Conservation (phyloP, 2,797 vertebrate genomes). For the Oreochromis grahami region DNA sequence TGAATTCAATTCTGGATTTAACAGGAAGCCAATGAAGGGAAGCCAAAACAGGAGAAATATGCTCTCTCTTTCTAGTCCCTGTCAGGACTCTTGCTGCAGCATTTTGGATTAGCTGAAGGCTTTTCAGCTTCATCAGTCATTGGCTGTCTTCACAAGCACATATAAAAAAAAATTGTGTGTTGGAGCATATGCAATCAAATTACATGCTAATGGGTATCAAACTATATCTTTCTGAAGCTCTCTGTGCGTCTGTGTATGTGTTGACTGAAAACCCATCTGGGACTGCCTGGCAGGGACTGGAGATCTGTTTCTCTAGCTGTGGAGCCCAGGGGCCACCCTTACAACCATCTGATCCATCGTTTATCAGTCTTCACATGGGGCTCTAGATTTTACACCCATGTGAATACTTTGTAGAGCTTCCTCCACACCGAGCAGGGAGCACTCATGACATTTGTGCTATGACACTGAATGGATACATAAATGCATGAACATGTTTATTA, state of each 20-base stretch:
- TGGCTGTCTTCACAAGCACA: no score
- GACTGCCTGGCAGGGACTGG: conserved; percentile 20
- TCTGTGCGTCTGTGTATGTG: neutral
- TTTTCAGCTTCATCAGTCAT: no score
- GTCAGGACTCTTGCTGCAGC: no score
- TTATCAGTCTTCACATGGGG: neutral
- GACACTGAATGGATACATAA: neutral
- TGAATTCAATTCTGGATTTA: no score
- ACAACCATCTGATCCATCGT: conserved; percentile 45
- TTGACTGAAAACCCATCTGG: conserved; percentile 47
- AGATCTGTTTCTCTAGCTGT: conserved; percentile 20
- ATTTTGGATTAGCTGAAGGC: no score
- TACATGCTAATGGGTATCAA: conserved; percentile 15
- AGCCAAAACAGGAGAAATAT: no score
- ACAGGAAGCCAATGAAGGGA: no score
- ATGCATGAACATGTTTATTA: neutral
- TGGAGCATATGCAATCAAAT: conserved; percentile 4
- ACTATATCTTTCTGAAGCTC: neutral
- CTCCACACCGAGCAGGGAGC: neutral
- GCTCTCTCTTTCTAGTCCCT: no score
- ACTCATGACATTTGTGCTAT: neutral
- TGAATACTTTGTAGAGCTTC: neutral
- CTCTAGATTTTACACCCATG: neutral
- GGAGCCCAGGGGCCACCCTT: conserved; percentile 7
- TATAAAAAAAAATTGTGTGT: neutral